Percentiles rank a stretch among this genome's conserved stretches.
Conservation (phyloP, 2,888 invertebrate species). For the Tetramorium bicarinatum region DNA sequence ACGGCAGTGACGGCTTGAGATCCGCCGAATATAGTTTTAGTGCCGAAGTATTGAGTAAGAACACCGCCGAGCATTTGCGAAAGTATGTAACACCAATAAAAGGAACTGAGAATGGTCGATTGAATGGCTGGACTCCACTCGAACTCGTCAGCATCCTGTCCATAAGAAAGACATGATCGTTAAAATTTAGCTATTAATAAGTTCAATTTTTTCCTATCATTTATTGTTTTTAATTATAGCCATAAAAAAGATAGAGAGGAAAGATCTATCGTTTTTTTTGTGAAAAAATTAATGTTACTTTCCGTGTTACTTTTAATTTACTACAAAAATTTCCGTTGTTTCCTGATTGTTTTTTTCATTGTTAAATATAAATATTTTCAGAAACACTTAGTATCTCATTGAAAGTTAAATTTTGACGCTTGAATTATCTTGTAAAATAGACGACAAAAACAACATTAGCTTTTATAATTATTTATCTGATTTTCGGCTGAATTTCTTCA, state of each 20-base stretch:
- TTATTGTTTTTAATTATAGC: neutral
- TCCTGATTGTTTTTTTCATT: neutral
- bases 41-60: constrained; percentile 91
- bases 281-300: neutral
- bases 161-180: neutral
- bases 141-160: constrained; percentile 87
- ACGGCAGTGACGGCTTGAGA: constrained; percentile 91
- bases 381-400: neutral
- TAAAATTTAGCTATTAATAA: neutral
- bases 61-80: constrained; percentile 91
- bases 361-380: neutral
- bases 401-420: neutral
- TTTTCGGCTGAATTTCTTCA: neutral
- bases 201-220: neutral
- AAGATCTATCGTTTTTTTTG: neutral
- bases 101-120: constrained; percentile 90
- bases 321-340: neutral
- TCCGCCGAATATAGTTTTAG: constrained; percentile 91
- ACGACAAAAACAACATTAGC: constrained; percentile 2
- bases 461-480: neutral
- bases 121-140: constrained; percentile 90
- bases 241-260: neutral
- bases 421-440: neutral
- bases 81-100: constrained; percentile 92
- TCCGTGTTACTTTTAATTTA: neutral